Base-by-base conservation (phyloP, 2,888 invertebrate species). In the Auanema freiburgensis region DNA sequence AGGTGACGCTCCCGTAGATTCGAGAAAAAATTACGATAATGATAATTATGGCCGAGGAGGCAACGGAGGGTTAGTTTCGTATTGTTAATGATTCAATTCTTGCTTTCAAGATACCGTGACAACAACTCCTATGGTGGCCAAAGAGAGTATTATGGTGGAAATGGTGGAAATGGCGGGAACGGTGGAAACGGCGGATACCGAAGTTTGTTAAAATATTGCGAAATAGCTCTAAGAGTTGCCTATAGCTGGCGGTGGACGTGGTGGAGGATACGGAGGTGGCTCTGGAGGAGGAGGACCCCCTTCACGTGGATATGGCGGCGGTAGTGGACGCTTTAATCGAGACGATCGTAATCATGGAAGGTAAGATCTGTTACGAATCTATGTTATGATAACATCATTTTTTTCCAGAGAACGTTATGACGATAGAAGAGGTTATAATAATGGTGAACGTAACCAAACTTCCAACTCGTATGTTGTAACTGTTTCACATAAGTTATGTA, bases 141-240 rank as follows among this genome's bases (percentile, higher is more conserved):
- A 23, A 57, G 54, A 44, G 33, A 50, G 16, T 52, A 53, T 50
- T 44, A 44, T 50, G 52, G 62, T 24, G 62, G 67, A 14, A 60
- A 67, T 11, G 62, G 59, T 42, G 59, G 59, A 25, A 59, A 60
- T 53, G 59, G 66, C 24, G 59, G 67, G 44, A 63, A 46, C 43
- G 56, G 62, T 41, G 71, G 68, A 54, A 65, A 53, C 57, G 67
- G 62, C 44, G 54, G 64, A 25, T 59, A 58, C 40, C 49, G 33
- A 33, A 33, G 33, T 33, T 5, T 8, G 3, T 33, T 33, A 33
- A 33, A 5, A n/a, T n/a, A n/a, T n/a, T n/a, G n/a, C n/a, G n/a
- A n/a, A n/a, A n/a, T n/a, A n/a, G n/a, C n/a, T n/a, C n/a, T n/a
- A n/a, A n/a, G n/a, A n/a, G n/a, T n/a, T n/a, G n/a, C n/a, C n/a